Evolutionary conservation across 2,888 invertebrate species (phyloP), one percentile per base, ranked within the genome.

Genomic region (Halictus ligatus): DNA sequence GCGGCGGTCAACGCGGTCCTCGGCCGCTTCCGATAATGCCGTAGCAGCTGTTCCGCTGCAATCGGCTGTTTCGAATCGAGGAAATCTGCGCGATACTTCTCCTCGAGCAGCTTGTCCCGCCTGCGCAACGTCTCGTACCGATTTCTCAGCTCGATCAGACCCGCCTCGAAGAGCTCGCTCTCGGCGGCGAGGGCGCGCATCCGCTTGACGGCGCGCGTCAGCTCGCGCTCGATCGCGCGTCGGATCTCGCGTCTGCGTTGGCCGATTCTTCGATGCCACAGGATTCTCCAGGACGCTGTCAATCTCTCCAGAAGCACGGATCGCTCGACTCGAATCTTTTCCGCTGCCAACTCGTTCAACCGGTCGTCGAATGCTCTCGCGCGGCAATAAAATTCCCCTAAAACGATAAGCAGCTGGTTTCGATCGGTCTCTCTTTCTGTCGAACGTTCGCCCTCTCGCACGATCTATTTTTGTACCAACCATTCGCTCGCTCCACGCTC

Each of bases 301-400:
- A 97, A 93, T 80, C 96, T 96, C 89, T 97, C 97, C 91, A 98
- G 97, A 13, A 97, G 96, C 46, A 98, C 96, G 0, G 97, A 97
- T 15, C 97, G 97, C 93, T 98, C 97, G 46, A 97, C 96, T 89
- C 96, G 96, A 54, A 97, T 95, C 93, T 97, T 97, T 74, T 96
- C 94, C 29, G 96, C 93, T 94, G 95, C 95, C 84, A 96, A 93
- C 67, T 96, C 95, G 1, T 95, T 93, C 75, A 97, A 95, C 93
- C 96, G 96, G 80, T 95, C 95, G 93, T 97, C 97, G 88, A 97
- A 97, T 91, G 96, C 96, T 75, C 96, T 95, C 43, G 97, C 95
- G 7, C 96, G 96, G 79, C 96, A 96, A n/a, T 58, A 75, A 12
- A 87, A 77, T 18, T 78, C 72, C 2, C 50, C 88, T 86, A 18